Percentiles rank a stretch among this genome's conserved stretches.
phyloP scores from a whole-genome alignment of 2,797 vertebrate genomes.

The Sphenopsis melanotis region DNA sequence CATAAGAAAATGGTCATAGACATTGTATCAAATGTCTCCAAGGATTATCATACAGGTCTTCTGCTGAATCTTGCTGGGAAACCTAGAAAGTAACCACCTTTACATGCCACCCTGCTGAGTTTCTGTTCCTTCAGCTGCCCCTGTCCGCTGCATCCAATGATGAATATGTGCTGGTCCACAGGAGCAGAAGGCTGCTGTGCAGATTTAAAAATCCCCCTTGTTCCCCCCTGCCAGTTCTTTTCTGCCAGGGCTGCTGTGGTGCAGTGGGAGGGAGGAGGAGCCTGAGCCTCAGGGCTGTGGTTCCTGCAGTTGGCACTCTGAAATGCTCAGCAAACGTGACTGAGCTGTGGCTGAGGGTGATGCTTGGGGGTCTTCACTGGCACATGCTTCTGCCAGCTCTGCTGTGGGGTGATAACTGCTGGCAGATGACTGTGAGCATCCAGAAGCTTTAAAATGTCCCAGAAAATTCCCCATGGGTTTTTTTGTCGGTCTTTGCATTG shows the following conservation, averaged over 20 bases:
- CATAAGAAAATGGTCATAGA: background rate
- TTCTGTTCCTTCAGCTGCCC: background rate
- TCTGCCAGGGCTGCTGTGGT: background rate
- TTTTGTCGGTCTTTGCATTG: background rate
- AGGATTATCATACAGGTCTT: background rate
- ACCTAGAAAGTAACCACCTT: background rate
- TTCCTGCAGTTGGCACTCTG: background rate
- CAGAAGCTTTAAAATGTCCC: background rate
- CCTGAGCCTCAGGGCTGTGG: accelerated
- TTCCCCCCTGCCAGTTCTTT: background rate
- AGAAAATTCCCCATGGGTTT: background rate
- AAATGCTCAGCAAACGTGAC: background rate
- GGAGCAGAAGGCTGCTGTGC: background rate
- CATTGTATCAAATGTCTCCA: background rate
- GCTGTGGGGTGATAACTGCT: background rate
- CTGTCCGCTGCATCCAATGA: accelerated
- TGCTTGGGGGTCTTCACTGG: background rate
- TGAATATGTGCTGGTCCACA: background rate
- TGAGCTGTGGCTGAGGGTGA: accelerated
- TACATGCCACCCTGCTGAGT: background rate
- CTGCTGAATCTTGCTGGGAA: background rate
- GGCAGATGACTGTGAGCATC: background rate
- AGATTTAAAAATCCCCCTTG: background rate
- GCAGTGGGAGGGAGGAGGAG: accelerated
- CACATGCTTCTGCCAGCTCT: background rate